A percentile compares a stretch with the other conserved stretches of the same genome.
phyloP scores from a whole-genome alignment of 2,797 vertebrate species.

The Chloroceryle inda region DNA sequence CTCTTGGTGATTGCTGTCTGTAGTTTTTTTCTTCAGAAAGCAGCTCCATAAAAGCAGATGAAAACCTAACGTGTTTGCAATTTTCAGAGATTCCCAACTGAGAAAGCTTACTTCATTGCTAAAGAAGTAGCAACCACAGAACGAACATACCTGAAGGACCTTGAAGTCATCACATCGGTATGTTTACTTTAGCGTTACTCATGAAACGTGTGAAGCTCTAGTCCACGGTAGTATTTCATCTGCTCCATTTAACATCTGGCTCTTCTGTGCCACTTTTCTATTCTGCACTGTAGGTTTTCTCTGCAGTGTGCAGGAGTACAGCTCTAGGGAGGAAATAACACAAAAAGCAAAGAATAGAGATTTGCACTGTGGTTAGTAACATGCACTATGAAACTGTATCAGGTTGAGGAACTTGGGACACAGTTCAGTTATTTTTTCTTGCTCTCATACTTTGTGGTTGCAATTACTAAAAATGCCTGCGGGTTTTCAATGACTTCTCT shows the following conservation, averaged over 20 bases:
- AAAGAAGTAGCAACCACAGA: conserved; percentile 95
- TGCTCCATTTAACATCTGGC: background rate
- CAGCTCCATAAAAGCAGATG: background rate
- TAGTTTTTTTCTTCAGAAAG: background rate
- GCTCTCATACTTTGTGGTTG: conserved; percentile 23
- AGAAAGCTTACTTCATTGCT: conserved; percentile 94
- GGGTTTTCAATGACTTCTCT: conserved; percentile 54
- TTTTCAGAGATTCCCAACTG: conserved; percentile 91
- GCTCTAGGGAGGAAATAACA: conserved; percentile 13
- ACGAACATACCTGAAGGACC: conserved; percentile 93
- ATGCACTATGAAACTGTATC: background rate
- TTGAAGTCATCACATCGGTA: conserved; percentile 96
- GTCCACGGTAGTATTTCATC: background rate
- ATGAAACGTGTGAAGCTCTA: background rate
- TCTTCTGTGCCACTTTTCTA: background rate
- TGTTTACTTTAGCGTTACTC: conserved; percentile 28
- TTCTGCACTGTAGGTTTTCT: background rate
- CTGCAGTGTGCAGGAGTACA: background rate
- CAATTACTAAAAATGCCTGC: conserved; percentile 38
- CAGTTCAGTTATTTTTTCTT: conserved; percentile 20
- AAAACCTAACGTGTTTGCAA: conserved; percentile 50
- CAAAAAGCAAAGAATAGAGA: background rate
- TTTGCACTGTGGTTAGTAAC: conserved; percentile 20
- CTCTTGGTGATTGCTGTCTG: background rate
- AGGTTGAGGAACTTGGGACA: conserved; percentile 35